Evolutionary conservation across 1,140 invertebrate genomes (phyloP).

Genomic region (Physella acuta): DNA sequence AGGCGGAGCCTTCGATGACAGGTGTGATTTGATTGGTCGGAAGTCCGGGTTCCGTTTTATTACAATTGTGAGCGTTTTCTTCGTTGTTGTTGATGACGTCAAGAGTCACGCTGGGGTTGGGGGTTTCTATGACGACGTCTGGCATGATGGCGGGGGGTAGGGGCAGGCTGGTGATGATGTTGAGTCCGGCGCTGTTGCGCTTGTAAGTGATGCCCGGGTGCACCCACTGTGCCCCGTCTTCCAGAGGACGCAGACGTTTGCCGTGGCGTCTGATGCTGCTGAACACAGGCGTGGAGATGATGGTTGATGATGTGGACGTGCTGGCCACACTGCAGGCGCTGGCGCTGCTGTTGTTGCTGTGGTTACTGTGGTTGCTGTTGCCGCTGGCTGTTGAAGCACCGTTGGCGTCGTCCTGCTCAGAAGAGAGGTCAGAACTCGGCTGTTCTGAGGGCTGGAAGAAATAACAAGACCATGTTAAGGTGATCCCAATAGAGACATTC

Average conservation of each 20-base stretch:
- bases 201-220: neutral
- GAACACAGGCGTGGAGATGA: neutral
- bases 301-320: constrained; percentile 4
- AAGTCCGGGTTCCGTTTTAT: too few species aligned
- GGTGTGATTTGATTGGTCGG: too few species aligned
- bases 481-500: too few species aligned
- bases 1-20: too few species aligned
- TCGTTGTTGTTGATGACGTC: neutral
- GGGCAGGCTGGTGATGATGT: too few species aligned
- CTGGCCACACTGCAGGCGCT: neutral
- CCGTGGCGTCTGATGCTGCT: neutral
- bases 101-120: too few species aligned
- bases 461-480: too few species aligned
- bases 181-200: too few species aligned
- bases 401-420: constrained; percentile 28
- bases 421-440: constrained; percentile 47
- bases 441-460: constrained; percentile 35
- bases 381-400: constrained; percentile 12
- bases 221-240: neutral
- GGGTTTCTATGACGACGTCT: too few species aligned
- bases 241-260: neutral
- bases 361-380: neutral
- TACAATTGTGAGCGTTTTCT: neutral
- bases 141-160: too few species aligned
- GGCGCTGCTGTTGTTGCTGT: neutral